phyloP scores from a whole-genome alignment of 2,797 vertebrate species.

The Chiloscyllium punctatum region DNA sequence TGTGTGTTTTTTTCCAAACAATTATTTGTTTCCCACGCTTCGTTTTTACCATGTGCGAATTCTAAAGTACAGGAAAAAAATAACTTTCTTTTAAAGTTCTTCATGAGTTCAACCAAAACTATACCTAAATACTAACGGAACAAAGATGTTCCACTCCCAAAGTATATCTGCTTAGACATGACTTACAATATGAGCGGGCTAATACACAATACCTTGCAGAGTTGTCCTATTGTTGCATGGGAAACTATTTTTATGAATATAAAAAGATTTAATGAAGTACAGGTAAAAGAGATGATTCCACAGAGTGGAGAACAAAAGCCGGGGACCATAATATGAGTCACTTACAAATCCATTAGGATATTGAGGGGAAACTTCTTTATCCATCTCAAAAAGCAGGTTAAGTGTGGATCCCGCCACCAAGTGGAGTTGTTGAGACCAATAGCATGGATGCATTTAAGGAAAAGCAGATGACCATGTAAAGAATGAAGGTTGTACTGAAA shows the following conservation, averaged over 20 bases:
- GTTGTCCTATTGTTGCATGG: background rate
- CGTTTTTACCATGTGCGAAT: background rate
- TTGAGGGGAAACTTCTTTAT: background rate
- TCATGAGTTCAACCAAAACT: background rate
- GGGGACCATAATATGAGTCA: background rate
- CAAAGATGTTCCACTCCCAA: background rate
- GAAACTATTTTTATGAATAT: background rate
- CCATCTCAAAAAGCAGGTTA: background rate
- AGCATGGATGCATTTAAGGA: background rate
- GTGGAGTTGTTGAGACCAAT: background rate
- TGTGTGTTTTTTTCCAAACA: background rate
- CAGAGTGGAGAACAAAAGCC: background rate
- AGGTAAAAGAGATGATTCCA: background rate
- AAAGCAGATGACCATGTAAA: background rate
- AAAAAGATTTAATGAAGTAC: background rate
- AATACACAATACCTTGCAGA: background rate
- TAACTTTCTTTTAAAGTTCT: background rate
- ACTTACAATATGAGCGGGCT: background rate
- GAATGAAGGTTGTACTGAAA: background rate
- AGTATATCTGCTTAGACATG: background rate
- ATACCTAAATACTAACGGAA: background rate
- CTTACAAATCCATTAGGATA: background rate
- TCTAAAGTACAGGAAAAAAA: background rate
- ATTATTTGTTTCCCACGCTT: background rate
- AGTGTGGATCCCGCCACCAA: background rate